Base-by-base conservation (phyloP, 2,888 invertebrate species). In the Brachynemurus nebulosus region DNA sequence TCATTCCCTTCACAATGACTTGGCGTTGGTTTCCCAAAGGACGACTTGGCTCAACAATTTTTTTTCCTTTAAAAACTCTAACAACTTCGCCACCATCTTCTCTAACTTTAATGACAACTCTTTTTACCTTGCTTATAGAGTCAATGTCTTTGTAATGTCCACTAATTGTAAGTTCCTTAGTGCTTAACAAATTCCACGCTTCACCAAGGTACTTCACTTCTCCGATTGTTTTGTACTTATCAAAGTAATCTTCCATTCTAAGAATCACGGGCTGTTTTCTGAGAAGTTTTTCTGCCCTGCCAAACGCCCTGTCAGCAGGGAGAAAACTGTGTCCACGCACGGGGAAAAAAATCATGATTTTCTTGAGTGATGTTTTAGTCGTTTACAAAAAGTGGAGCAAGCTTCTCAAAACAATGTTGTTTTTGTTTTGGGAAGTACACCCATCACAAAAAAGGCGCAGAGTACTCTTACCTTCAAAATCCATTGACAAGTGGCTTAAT, bases 361-460 rank as follows among this genome's bases (percentile, higher is more conserved):
- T 27, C 7, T 17, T 19, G 25, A 43, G 14, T 9, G 9, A 14
- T 7, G 30, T 8, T 16, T 35, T 2, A 35, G 12, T 35, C 9
- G 25, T 23, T 35, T 35, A 8, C 18, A 53, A 49, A 52, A 49
- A 53, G 33, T 44, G 44, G 18, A 50, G 43, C 35, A 54, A 44
- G 23, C 42, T 25, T 33, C 53, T 51, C 16, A 53, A 30, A 23
- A 53, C 47, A 48, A 53, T 49, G 19, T 43, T 43, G 40, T 52
- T 51, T 43, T 51, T 50, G 40, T 52, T 52, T 47, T 53, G 53
- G 42, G 50, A 50, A 25, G 50, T 50, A 45, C 52, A 53, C 36
- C 53, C 53, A 48, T 54, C 52, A 48, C 51, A 51, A 45, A 52
- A 52, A 39, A 52, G 46, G 41, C 51, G 42, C 30, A 51, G 38